These are phyloP conservation scores for Trissolcus japonicus DNA, from an alignment of 2,888 invertebrate genomes.

Conservation along the genomic window DNA sequence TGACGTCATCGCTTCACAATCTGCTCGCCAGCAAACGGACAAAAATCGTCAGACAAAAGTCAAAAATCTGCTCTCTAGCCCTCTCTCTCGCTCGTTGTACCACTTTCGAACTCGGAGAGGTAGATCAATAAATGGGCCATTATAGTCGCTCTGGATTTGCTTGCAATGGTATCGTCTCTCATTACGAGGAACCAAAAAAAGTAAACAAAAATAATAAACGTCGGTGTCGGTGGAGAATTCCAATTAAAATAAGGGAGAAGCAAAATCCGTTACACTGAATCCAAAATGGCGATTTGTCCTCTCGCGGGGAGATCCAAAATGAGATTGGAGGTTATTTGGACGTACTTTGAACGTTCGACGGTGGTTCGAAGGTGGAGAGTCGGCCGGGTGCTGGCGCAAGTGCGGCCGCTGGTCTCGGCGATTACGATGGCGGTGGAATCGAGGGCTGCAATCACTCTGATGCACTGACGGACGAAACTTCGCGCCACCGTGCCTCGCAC, in stretches of 20 bases:
- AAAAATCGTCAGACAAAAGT: too few species aligned
- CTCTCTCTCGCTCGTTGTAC: constrained; percentile 41
- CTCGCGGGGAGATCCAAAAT: background rate
- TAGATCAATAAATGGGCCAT: constrained; percentile 59
- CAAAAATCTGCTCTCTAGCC: constrained; percentile 2
- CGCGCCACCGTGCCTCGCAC: constrained; percentile 70
- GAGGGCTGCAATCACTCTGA: constrained; percentile 59
- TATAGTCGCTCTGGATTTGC: constrained; percentile 47
- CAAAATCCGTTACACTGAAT: too few species aligned
- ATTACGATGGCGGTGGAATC: constrained; percentile 10
- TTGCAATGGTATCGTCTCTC: constrained; percentile 42
- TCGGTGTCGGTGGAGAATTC: background rate
- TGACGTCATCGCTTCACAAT: too few species aligned
- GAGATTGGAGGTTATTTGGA: background rate
- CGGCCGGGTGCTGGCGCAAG: constrained; percentile 4
- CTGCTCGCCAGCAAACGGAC: too few species aligned
- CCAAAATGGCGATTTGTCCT: too few species aligned
- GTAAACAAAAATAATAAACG: background rate
- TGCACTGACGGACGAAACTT: constrained; percentile 65
- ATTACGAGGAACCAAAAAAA: background rate
- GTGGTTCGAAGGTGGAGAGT: background rate
- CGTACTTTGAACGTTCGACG: constrained; percentile 3
- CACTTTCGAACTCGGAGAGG: constrained; percentile 43
- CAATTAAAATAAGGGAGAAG: too few species aligned
- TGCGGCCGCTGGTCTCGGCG: constrained; percentile 1